Percentiles rank a stretch among this genome's conserved stretches.
phyloP scores from a whole-genome alignment of 1,140 invertebrate genomes.

The Brachionus plicatilis region DNA sequence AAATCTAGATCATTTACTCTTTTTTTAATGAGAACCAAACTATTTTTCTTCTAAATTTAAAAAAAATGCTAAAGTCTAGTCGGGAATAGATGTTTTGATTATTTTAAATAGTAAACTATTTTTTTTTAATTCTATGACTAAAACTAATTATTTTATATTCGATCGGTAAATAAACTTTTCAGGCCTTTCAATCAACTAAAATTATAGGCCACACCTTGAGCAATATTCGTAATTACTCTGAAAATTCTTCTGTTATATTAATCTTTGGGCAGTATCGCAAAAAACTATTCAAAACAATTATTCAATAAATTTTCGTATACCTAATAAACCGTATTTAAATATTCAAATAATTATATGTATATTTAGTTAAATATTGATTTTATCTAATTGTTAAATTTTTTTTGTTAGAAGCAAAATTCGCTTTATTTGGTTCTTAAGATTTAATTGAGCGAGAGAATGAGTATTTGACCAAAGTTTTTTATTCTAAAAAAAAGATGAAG shows the following conservation, averaged over 20 bases:
- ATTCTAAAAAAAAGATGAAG: neutral
- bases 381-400: neutral
- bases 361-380: neutral
- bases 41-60: neutral
- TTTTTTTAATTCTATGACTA: conserved; percentile 14
- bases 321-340: neutral
- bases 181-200: neutral
- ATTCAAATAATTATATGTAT: neutral
- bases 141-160: conserved; percentile 7
- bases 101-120: neutral
- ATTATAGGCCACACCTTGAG: neutral
- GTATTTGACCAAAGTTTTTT: neutral
- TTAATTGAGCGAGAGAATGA: neutral
- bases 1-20: neutral
- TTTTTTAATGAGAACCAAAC: conserved; percentile 8
- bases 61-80: conserved; percentile 11
- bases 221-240: neutral
- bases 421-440: neutral
- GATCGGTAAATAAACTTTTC: neutral
- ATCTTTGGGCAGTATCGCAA: neutral
- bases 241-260: neutral
- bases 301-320: neutral
- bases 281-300: neutral
- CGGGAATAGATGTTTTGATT: conserved; percentile 4
- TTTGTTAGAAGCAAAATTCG: neutral